Evolutionary conservation across 2,113 vertebrate genomes (phyloP), one percentile per base, ranked within the genome.

Genomic region (Scalopus aquaticus): DNA sequence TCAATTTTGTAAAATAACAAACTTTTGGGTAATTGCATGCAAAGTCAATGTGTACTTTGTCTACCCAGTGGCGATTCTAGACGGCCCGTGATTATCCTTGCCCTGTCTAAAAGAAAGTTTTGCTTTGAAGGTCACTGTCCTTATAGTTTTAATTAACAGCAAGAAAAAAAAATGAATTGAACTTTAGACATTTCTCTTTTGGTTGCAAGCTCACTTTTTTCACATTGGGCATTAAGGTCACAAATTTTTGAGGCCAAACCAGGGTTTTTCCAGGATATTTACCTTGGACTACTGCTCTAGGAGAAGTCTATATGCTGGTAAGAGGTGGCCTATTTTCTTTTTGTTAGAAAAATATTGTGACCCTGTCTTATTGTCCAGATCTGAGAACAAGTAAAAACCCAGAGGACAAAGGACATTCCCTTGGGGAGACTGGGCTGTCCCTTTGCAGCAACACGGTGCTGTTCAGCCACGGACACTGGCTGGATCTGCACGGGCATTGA

Each of bases 1-100:
- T 89, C 91, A 22, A 58, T 92, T 95, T 90, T 69, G 49, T 90
- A 49, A 94, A 97, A 96, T 93, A 94, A 91, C 83, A 90, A 97
- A 97, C 56, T 94, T 96, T 91, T 20, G 86, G 93, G 74, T 91
- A 96, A 96, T 96, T 95, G 86, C 78, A 67, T 67, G 56, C 60
- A 51, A 79, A 97, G 97, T 95, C 91, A 82, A 95, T n/a, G n/a
- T n/a, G n/a, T n/a, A n/a, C 88, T 54, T 91, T 56, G 84, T 72
- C 88, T 72, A 80, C 96, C 96, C 92, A 88, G 8, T 15, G 51
- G 44, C 51, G 74, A 85, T 96, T 72, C 67, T 62, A 20, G 54
- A 24, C 58, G 79, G 37, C 9, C 42, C 20, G 83, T 70, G 81
- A 42, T 84, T 91, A 93, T 73, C n/a, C 88, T 49, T 81, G 39